Evolutionary conservation across 2,113 vertebrate genomes (phyloP).

Genomic region (Cinclus mexicanus): DNA sequence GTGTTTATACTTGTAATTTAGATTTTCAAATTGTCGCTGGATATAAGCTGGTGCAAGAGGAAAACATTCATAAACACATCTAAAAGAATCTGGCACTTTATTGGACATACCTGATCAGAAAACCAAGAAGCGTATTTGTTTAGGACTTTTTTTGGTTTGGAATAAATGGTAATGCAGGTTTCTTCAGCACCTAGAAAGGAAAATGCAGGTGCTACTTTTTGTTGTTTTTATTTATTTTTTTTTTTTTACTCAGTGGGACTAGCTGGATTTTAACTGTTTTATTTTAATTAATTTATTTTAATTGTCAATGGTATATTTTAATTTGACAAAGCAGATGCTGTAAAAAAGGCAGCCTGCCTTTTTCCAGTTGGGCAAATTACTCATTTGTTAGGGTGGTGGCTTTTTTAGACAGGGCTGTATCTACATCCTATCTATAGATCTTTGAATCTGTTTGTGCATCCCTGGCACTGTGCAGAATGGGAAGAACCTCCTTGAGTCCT

Average conservation of each 20-base stretch:
- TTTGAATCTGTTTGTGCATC: neutral
- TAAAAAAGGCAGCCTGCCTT: neutral
- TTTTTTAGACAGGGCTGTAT: neutral
- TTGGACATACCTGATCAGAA: neutral
- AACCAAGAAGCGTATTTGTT: neutral
- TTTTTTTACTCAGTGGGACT: neutral
- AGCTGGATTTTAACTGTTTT: neutral
- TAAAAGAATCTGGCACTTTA: neutral
- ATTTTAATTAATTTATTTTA: neutral
- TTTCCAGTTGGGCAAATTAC: neutral
- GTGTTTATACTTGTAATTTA: conserved; percentile 14
- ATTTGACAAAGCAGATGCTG: neutral
- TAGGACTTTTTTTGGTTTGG: neutral
- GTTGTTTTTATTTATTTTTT: neutral
- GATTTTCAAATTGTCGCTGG: neutral
- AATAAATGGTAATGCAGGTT: neutral
- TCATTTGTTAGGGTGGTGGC: neutral
- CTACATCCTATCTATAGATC: neutral
- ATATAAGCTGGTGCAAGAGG: neutral
- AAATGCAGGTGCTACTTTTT: neutral
- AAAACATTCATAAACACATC: neutral
- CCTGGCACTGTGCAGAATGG: neutral
- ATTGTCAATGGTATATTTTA: neutral
- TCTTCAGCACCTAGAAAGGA: neutral
- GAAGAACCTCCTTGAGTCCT: neutral